Base-by-base conservation (phyloP, 2,113 vertebrate genomes). In the Labeo catla region DNA sequence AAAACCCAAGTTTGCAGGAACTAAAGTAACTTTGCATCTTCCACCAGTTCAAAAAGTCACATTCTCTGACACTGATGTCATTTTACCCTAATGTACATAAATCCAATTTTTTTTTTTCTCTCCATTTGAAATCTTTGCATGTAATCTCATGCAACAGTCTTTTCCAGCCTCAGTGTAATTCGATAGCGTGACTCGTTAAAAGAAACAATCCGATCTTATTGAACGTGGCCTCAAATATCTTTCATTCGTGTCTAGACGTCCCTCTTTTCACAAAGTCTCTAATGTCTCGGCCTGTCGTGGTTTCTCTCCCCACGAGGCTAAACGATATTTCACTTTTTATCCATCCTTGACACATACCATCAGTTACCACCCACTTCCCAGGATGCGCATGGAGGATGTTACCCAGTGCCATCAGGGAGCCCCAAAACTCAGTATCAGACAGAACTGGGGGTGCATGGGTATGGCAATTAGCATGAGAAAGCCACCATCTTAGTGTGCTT, bases 381-480 rank as follows among this genome's bases (percentile, higher is more conserved):
- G 34, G 66, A 73, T 84, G 10, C 19, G 77, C 57, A 59, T 54
- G 61, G 16, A 82, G 28, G 23, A 78, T 50, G 39, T 50, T 63
- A n/a, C 77, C 63, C 59, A 54, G 72, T 52, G 50, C 16, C 76
- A 34, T 79, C 43, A 73, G 47, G 66, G 34, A 84, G 65, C 73
- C 68, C 76, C 50, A 47, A 39, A 76, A 59, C 43, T 13, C 77
- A 73, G 15, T 43, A 4, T 74, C 72, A 70, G 49, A 80, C 76
- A 47, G 73, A 83, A 43, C 72, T 78, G 70, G 68, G 84, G 72
- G 79, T 85, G 85, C 63, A 73, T 65, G 28, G 83, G 70, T 85
- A 85, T n/a, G 72, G 78, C 6, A 2, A 97, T 97, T 96, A 97
- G 89, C 96, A 97, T 97, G 89, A 96, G 95, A 97, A 97, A 96